Evolutionary conservation across 2,888 invertebrate species (phyloP).

Genomic region (Actias luna): DNA sequence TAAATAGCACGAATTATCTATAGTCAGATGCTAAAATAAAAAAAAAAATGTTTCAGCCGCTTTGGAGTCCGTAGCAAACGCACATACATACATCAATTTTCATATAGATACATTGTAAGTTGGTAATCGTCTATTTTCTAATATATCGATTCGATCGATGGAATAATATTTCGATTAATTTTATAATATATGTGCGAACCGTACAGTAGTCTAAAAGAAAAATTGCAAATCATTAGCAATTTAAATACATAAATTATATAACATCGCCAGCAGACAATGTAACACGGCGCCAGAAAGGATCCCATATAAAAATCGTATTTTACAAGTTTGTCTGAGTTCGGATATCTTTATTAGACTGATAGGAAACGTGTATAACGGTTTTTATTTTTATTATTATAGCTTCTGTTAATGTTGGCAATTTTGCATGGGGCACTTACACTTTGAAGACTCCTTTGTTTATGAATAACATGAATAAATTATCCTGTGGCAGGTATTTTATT

Average conservation of each 20-base stretch:
- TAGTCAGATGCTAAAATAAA: too few species aligned
- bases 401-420: background rate
- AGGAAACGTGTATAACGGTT: background rate
- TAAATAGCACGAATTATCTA: too few species aligned
- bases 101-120: too few species aligned
- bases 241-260: slow-evolving; percentile 36
- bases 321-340: slow-evolving; percentile 22
- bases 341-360: background rate
- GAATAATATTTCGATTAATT: background rate
- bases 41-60: too few species aligned
- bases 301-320: slow-evolving; percentile 28
- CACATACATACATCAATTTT: too few species aligned
- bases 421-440: background rate
- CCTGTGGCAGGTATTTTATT: too few species aligned
- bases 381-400: background rate
- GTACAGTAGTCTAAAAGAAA: slow-evolving; percentile 18
- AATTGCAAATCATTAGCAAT: slow-evolving; percentile 37
- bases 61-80: too few species aligned
- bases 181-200: slow-evolving; percentile 4
- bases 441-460: too few species aligned
- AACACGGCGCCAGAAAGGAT: slow-evolving; percentile 12
- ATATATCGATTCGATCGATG: too few species aligned
- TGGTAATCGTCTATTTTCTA: too few species aligned
- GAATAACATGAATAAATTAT: too few species aligned
- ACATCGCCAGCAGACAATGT: slow-evolving; percentile 36